Base-by-base conservation (phyloP, 1,140 invertebrate species). In the Euwallacea fornicatus region DNA sequence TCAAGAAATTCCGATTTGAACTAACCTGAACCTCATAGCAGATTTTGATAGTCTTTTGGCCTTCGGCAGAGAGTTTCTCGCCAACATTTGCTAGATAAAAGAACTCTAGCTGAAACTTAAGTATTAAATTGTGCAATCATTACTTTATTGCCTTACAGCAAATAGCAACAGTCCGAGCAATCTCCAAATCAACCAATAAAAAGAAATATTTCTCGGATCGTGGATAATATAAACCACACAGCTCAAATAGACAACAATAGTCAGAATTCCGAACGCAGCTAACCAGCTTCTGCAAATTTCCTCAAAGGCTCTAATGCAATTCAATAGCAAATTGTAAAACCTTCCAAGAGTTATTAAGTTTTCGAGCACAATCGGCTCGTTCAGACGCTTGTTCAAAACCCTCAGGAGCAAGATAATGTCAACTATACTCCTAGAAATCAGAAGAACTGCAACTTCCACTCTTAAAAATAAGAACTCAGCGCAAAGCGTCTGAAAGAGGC, bases 61-160 rank as follows among this genome's bases (percentile, higher is more conserved):
- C 53, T 43, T 63, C 58, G 6, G 13, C 33, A 11, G 46, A 11
- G 7, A 69, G 33, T n/a, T 58, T 54, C 42, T 69, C 44, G 6
- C 68, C 68, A 42, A 58, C 33, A 11, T 43, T 7, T 6, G 68
- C 68, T 41, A 69, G 42, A 10, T 15, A 10, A 21, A 69, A 0
- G 2, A 63, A n/a, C 7, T 69, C 47, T 0, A 69, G 10, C 68
- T 69, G 16, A 62, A 69, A 55, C n/a, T 50, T 3, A 13, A 10
- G 7, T 11, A 50, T 50, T 50, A 50, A 10, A 50, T 47, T 47
- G n/a, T 50, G 9, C 13, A 50, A 11, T 50, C 7, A 50, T 4
- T 3, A 50, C 46, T 50, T 3, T 0, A 13, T 50, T 0, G 13
- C 2, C 46, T 50, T 50, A 50, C 46, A 2, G 9, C 3, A 50